Conservation (phyloP, 2,888 invertebrate species). For the Blastobasis adustella region DNA sequence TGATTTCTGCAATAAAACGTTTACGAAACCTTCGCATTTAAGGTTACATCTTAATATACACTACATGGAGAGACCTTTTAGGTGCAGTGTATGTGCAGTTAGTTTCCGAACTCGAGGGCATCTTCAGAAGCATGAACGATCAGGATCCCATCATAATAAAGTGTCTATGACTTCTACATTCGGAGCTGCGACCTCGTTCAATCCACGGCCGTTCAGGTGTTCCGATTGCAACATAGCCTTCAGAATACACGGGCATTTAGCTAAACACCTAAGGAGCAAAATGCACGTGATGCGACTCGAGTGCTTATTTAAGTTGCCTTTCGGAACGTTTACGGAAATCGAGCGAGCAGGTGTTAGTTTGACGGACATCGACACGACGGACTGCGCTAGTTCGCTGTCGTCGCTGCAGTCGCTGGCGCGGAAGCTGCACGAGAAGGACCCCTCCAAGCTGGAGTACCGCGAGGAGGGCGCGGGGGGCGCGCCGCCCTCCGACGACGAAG, state of each 20-base stretch:
- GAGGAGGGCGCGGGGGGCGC: conserved; percentile 53
- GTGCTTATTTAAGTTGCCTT: conserved; percentile 93
- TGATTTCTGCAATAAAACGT: conserved; percentile 92
- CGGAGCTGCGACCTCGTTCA: conserved; percentile 88
- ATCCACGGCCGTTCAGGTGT: conserved; percentile 97
- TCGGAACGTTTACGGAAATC: conserved; percentile 95
- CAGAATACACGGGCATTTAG: conserved; percentile 96
- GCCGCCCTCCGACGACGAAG: conserved; percentile 71
- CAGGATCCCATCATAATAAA: conserved; percentile 94
- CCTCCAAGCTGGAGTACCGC: conserved; percentile 81
- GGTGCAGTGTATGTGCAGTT: conserved; percentile 93
- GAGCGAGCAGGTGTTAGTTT: conserved; percentile 92
- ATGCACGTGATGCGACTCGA: conserved; percentile 96
- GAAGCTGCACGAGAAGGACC: conserved; percentile 87
- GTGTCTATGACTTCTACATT: conserved; percentile 91
- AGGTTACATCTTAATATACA: conserved; percentile 96
- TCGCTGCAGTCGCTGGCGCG: conserved; percentile 89
- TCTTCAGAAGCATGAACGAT: conserved; percentile 93
- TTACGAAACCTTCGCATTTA: conserved; percentile 92
- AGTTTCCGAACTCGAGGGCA: conserved; percentile 94
- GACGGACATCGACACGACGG: conserved; percentile 96
- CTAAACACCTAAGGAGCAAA: conserved; percentile 96
- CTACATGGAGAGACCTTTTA: conserved; percentile 93
- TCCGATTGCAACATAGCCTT: conserved; percentile 97
- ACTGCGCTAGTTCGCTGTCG: conserved; percentile 94